These are phyloP conservation scores for Noctua janthina DNA, from an alignment of 2,888 invertebrate species.

Conservation along the genomic window DNA sequence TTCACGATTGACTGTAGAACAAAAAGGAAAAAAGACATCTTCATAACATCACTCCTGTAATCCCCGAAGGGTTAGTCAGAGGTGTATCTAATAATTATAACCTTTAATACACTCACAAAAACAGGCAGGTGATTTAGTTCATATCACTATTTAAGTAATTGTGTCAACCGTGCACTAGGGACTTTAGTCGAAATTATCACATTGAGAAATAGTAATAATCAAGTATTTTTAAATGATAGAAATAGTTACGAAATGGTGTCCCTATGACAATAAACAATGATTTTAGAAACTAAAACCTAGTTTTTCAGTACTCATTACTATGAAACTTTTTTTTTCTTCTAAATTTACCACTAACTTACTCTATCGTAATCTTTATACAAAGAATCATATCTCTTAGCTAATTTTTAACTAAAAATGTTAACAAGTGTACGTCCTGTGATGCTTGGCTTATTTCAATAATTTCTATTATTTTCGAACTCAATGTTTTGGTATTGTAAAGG, in stretches of 20 bases:
- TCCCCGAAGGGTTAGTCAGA: neutral
- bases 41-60: neutral
- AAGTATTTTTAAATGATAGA: slow-evolving; percentile 41
- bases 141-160: neutral
- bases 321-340: slow-evolving; percentile 10
- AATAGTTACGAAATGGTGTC: slow-evolving; percentile 56
- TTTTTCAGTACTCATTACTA: neutral
- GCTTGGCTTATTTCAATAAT: slow-evolving; percentile 46
- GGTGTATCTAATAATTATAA: neutral
- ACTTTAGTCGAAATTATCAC: neutral
- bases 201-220: neutral
- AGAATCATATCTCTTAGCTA: slow-evolving; percentile 41
- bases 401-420: slow-evolving; percentile 35
- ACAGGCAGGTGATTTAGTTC: neutral
- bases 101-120: neutral
- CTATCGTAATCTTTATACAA: slow-evolving; percentile 42
- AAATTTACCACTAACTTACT: slow-evolving; percentile 11
- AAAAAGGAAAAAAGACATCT: neutral
- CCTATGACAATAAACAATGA: slow-evolving; percentile 55
- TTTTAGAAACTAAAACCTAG: slow-evolving; percentile 22
- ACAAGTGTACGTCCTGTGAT: slow-evolving; percentile 46
- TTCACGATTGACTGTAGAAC: neutral
- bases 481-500: slow-evolving; percentile 29
- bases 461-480: slow-evolving; percentile 36
- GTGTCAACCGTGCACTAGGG: neutral